A percentile compares a stretch with the other conserved stretches of the same genome.
Conservation (phyloP, 2,888 invertebrate genomes). For the Priocnemis perturbator region DNA sequence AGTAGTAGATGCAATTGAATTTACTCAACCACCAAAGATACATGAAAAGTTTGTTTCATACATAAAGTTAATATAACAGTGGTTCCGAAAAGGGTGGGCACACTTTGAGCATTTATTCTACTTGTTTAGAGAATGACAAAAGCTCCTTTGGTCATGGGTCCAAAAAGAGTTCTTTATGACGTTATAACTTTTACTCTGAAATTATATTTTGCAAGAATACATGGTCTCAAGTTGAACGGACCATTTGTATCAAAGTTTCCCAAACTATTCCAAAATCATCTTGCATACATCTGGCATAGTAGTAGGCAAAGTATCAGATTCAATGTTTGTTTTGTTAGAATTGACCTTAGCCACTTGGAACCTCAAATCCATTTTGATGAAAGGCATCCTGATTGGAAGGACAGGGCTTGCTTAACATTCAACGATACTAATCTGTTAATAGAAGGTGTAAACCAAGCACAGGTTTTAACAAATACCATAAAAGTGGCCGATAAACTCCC, state of each 20-base stretch:
- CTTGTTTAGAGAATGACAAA: no score
- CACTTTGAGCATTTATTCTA: background rate
- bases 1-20: conserved; percentile 81
- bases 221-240: background rate
- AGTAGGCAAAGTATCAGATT: no score
- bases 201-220: no score
- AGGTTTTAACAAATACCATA: conserved; percentile 87
- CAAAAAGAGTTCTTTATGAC: no score
- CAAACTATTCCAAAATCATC: background rate
- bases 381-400: conserved; percentile 82
- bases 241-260: conserved; percentile 16
- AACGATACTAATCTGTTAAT: conserved; percentile 81
- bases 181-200: no score
- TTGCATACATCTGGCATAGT: background rate
- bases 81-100: background rate
- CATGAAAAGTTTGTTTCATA: conserved; percentile 31
- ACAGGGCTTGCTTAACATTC: conserved; percentile 79
- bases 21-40: conserved; percentile 75
- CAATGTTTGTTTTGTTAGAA: conserved; percentile 6
- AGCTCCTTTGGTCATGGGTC: no score
- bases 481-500: conserved; percentile 81
- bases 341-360: background rate
- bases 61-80: background rate
- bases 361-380: conserved; percentile 75
- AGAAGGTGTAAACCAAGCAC: conserved; percentile 86